Base-by-base conservation (phyloP, 2,113 vertebrate species). In the Macrotis lagotis region DNA sequence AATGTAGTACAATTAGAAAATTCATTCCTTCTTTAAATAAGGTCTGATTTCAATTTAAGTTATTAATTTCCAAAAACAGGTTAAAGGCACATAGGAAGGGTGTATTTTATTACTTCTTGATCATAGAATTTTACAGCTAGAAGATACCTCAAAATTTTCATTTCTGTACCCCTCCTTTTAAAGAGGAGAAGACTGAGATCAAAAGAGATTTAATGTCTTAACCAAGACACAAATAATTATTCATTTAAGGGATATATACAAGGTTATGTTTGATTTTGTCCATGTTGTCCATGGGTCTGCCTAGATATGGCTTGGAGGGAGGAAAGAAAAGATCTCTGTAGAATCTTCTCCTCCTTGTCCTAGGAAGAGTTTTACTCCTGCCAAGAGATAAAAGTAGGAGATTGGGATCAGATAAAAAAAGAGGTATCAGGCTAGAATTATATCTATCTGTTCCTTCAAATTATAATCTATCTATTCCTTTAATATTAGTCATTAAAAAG, bases 31-130 rank as follows among this genome's bases (percentile, higher is more conserved):
- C 94, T 83, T 90, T 90, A 74, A 31, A 19, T 74, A 74, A 74
- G 16, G 37, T 55, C 52, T 95, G 48, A 90, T 95, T 97, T 96
- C 10, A 50, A 10, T 88, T 93, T 53, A 92, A n/a, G 44, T 47
- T 94, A 48, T 44, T 95, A 92, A 94, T 96, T 97, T 94, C 94
- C 74, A 89, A 53, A 92, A 92, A 49, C 90, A 96, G 53, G 94
- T 88, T 92, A 95, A 97, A 95, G 88, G 92, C 44, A 25, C 44
- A 25, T 50, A 37, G 49, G 91, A 24, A 90, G 90, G 92, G 26
- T 31, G 50, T 12, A 22, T 93, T 96, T 66, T 92, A 48, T 96
- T 37, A 66, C 89, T 91, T 25, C 26, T 89, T 93, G 50, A 47
- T 95, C 66, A 83, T 44, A 83, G 19, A 44, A 44, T 8, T 83